Conservation (phyloP, 1,140 invertebrate species). For the Polyergus mexicanus region DNA sequence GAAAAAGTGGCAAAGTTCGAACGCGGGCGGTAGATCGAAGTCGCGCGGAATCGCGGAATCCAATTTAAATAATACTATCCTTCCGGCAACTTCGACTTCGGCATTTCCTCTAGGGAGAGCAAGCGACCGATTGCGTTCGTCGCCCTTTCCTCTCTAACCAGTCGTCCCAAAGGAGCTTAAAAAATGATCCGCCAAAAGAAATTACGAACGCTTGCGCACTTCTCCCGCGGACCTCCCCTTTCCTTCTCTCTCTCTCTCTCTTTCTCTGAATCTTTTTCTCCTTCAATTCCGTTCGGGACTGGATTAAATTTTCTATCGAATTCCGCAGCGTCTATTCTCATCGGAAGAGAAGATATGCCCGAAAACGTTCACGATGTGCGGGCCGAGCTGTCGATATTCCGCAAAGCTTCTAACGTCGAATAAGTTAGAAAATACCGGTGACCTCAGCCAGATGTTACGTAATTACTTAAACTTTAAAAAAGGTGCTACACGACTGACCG, state of each 20-base stretch:
- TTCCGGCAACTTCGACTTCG: slow-evolving; percentile 39
- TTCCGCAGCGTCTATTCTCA: slow-evolving; percentile 55
- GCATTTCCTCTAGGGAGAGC: slow-evolving; percentile 61
- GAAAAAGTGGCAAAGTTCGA: slow-evolving; percentile 63
- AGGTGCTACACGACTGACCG: no score
- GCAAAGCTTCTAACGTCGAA: not conserved
- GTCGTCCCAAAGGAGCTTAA: slow-evolving; percentile 70
- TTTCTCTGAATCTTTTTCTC: slow-evolving; percentile 58
- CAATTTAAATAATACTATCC: slow-evolving; percentile 80
- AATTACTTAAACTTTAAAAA: slow-evolving; percentile 40
- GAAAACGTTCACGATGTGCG: slow-evolving; percentile 28
- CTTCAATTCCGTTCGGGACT: slow-evolving; percentile 37
- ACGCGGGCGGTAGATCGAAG: slow-evolving; percentile 54
- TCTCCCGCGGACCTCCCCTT: slow-evolving; percentile 51
- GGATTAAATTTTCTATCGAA: slow-evolving; percentile 70
- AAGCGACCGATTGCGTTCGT: slow-evolving; percentile 60
- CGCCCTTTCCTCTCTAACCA: slow-evolving; percentile 39
- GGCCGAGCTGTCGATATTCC: slow-evolving; percentile 36
- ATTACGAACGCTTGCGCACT: slow-evolving; percentile 66
- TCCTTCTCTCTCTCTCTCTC: not conserved
- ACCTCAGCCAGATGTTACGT: slow-evolving; percentile 19
- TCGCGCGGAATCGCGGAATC: slow-evolving; percentile 77
- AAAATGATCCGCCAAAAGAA: slow-evolving; percentile 75
- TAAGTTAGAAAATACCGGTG: slow-evolving; percentile 46
- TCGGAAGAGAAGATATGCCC: slow-evolving; percentile 22